Evolutionary conservation across 2,888 invertebrate species (phyloP).

Genomic region (Sipunculus nudus): DNA sequence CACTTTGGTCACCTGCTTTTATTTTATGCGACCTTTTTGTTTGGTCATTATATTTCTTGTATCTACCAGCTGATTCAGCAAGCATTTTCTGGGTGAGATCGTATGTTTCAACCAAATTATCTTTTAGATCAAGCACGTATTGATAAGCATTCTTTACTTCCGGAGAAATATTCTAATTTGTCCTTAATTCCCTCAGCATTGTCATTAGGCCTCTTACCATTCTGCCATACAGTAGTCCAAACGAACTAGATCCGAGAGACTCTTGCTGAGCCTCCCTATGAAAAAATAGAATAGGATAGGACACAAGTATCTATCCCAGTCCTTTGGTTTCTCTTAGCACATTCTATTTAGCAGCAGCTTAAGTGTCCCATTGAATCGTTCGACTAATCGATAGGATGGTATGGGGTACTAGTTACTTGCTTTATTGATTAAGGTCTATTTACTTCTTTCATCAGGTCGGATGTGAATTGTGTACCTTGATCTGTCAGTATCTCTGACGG

Average conservation of each 20-base stretch:
- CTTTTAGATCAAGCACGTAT: conserved; percentile 10
- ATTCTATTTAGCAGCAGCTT: conserved; percentile 31
- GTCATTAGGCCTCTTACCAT: conserved; percentile 36
- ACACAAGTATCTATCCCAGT: conserved; percentile 40
- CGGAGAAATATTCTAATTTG: conserved; percentile 10
- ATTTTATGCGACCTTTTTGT: too few relatives aligned
- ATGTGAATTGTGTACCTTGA: conserved; percentile 39
- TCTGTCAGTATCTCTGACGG: conserved; percentile 37
- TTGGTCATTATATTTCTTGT: too few relatives aligned
- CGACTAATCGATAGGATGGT: conserved; percentile 34
- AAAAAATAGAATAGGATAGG: conserved; percentile 32
- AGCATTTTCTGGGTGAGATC: too few relatives aligned
- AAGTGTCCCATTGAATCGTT: conserved; percentile 35
- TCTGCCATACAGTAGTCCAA: conserved; percentile 38
- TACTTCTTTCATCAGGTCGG: conserved; percentile 30
- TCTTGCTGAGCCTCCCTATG: conserved; percentile 37
- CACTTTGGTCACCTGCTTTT: too few relatives aligned
- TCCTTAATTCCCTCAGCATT: conserved; percentile 32
- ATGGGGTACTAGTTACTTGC: conserved; percentile 24
- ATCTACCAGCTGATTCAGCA: too few relatives aligned
- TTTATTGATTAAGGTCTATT: conserved; percentile 23
- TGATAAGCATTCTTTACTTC: conserved; percentile 6
- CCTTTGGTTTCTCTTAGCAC: conserved; percentile 17
- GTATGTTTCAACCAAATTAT: too few relatives aligned
- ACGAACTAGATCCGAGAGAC: conserved; percentile 32